Conservation (phyloP, 2,797 vertebrate genomes). For the Gorsachius magnificus region DNA sequence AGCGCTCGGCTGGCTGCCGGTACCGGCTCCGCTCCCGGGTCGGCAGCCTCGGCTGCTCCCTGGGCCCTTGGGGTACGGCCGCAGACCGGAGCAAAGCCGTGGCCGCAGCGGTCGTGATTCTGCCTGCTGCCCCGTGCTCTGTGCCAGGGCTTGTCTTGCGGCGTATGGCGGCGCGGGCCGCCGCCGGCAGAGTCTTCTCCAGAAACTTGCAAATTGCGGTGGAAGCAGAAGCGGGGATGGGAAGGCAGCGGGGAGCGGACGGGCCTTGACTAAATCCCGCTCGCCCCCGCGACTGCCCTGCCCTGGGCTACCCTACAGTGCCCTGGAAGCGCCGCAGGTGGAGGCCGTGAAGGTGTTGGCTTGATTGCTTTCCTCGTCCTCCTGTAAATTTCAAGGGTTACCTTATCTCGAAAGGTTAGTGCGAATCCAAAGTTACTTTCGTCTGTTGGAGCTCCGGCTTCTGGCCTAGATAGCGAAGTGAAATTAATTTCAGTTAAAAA, state of each 20-base stretch:
- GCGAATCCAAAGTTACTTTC: no score
- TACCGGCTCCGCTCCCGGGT: no score
- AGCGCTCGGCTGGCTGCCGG: no score
- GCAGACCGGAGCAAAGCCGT: no score
- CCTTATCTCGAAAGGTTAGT: rapidly evolving
- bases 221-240: neutral
- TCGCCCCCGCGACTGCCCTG: rapidly evolving
- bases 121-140: no score
- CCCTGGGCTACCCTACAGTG: rapidly evolving
- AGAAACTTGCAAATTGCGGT: rapidly evolving
- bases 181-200: neutral
- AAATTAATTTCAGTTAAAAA: neutral
- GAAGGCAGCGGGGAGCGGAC: neutral
- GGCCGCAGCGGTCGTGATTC: no score
- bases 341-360: neutral
- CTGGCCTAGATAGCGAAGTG: neutral
- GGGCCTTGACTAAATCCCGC: rapidly evolving
- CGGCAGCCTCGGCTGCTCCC: no score
- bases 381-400: rapidly evolving
- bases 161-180: no score
- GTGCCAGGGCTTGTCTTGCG: no score
- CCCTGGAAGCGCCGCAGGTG: neutral
- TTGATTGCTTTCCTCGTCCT: rapidly evolving
- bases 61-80: no score
- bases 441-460: neutral